phyloP scores from a whole-genome alignment of 2,888 invertebrate species.

The Drosophila peninsularis region DNA sequence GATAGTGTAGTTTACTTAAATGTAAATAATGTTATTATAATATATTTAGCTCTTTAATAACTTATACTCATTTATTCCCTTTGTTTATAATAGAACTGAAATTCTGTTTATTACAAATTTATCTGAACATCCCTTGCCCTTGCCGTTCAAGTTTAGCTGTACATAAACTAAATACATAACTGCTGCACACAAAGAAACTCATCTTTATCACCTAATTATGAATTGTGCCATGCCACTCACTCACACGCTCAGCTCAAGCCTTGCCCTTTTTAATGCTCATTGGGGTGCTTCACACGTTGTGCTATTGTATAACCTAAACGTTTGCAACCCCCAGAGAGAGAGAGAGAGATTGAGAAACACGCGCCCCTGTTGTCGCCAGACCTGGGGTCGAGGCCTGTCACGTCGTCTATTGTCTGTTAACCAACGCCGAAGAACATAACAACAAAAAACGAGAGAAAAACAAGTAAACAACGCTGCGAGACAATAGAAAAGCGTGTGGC shows the following conservation, averaged over 20 bases:
- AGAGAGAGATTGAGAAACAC: neutral
- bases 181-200: neutral
- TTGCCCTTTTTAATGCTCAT: constrained; percentile 29
- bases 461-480: constrained; percentile 17
- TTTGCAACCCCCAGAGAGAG: constrained; percentile 51
- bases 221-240: constrained; percentile 46
- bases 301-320: constrained; percentile 10
- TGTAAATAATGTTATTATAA: neutral
- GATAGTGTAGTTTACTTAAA: too few species aligned
- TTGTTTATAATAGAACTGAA: too few species aligned
- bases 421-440: constrained; percentile 23
- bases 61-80: neutral
- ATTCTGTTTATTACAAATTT: too few species aligned
- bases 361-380: constrained; percentile 37
- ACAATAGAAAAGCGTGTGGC: constrained; percentile 50
- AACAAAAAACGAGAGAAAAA: neutral
- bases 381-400: constrained; percentile 35
- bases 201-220: constrained; percentile 65
- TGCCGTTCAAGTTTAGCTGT: neutral
- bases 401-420: constrained; percentile 40
- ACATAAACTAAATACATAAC: constrained; percentile 12
- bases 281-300: constrained; percentile 46
- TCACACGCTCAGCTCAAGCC: constrained; percentile 7
- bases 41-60: neutral
- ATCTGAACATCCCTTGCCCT: neutral